Base-by-base conservation (phyloP, 2,888 invertebrate genomes). In the Linnaemya tessellans region DNA sequence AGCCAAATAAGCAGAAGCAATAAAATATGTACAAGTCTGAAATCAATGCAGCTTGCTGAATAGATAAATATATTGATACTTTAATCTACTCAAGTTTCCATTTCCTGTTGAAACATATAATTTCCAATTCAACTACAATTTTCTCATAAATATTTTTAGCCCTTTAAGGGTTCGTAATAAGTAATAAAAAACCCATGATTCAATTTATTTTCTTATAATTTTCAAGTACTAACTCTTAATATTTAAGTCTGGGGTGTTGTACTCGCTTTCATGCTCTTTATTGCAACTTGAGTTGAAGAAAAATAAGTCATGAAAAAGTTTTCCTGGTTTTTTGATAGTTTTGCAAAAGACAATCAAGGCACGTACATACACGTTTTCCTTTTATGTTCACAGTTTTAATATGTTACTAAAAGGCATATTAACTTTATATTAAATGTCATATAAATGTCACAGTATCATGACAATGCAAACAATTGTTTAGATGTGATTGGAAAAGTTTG, bases 151-250 rank as follows among this genome's bases (percentile, higher is more conserved):
- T 30, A 25, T 43, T 41, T 58, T 8, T 13, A 68, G 46, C 41
- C 54, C 74, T 56, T 70, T 54, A 43, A 13, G 9, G 1, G 10
- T 4, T 51, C 1, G 11, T 46, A 25, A 49, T 15, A 67, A 11
- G 81, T 79, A 85, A 81, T 71, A 58, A 79, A 70, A 85, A 81
- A 79, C 81, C 79, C 64, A 79, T 85, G 70, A 82, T 82, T 85
- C 81, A 85, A 85, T 85, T 81, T 73, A 79, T 79, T 70, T 67
- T 41, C 43, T 56, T 41, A 84, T 70, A 85, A 79, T 51, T 74
- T 64, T 64, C 22, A 85, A 85, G 79, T 65, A 70, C 54, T 43
- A 43, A 46, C 58, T 15, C 46, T 65, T 58, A 38, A 51, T 22
- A 58, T 43, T 56, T 10, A 38, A 18, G 54, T 10, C 18, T 38